Base-by-base conservation (phyloP, 2,888 invertebrate species). In the Himalopsyche tibetana region DNA sequence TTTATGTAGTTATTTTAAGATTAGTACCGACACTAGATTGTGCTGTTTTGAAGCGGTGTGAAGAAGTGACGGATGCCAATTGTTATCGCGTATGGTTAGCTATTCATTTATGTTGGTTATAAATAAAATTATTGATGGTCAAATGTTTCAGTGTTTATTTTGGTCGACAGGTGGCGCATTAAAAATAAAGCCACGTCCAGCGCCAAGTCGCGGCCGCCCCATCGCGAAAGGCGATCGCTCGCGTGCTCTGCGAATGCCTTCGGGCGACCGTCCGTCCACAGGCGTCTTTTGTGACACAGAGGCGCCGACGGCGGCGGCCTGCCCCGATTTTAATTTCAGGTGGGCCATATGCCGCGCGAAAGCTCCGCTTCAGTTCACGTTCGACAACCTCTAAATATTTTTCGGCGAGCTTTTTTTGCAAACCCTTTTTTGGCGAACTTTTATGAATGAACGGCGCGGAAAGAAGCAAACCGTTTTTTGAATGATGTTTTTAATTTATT, bases 221-320 rank as follows among this genome's bases (percentile, higher is more conserved):
- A 15, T 45, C 80, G 85, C 42, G 51, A 51, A 40, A 79, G 82
- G 63, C 42, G 82, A 69, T 42, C 55, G 82, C 55, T 86, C 84
- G 86, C 86, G 86, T 86, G 86, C 82, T 56, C 28, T 45, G 19
- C 69, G 83, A n/a, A 56, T 38, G 79, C 83, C 79, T 40, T 55
- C 38, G 38, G 55, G 51, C 79, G 15, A 55, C 36, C 79, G 82
- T 38, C 15, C 69, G 40, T n/a, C 55, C 36, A n/a, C 85, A 82
- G 82, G 51, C 81, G 84, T 87, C 84, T 87, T 85, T 81, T 82
- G 85, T 87, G 85, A 87, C 87, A 87, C 87, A 85, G 56, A 82
- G 84, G 85, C 38, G 74, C 87, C 87, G 87, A 51, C 82, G 74
- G 51, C 80, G 74, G 80, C 74, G 45, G 80, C 74, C 74, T 74